These are phyloP conservation scores for Clarias magur DNA, from an alignment of 2,113 vertebrate species.

Conservation along the genomic window DNA sequence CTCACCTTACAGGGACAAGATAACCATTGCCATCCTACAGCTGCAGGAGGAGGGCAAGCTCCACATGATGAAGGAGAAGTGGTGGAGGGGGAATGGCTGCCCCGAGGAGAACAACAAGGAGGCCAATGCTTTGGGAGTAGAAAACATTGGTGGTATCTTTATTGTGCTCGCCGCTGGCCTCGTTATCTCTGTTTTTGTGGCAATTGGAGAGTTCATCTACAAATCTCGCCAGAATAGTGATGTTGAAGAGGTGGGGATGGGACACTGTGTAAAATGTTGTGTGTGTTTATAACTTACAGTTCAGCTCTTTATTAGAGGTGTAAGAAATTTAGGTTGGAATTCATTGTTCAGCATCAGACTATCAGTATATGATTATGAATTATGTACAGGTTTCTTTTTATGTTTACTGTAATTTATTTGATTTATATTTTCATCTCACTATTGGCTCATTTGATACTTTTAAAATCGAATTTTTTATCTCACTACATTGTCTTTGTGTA, in stretches of 20 bases:
- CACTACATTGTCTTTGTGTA: background rate
- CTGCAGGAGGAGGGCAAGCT: constrained; percentile 96
- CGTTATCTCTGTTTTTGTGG: constrained; percentile 93
- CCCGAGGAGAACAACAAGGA: constrained; percentile 95
- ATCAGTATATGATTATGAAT: background rate
- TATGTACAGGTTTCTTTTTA: background rate
- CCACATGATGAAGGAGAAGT: constrained; percentile 99
- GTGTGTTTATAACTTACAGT: background rate
- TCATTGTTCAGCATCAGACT: constrained; percentile 10
- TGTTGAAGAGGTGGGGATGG: constrained; percentile 83
- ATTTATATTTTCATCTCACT: background rate
- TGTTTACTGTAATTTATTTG: background rate
- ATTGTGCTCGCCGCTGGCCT: constrained; percentile 94
- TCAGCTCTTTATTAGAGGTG: background rate
- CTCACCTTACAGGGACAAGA: constrained; percentile 93
- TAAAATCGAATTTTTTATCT: background rate
- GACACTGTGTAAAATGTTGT: background rate
- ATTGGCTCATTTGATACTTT: background rate
- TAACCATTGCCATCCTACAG: constrained; percentile 96
- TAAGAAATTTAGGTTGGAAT: background rate
- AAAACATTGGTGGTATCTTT: constrained; percentile 98
- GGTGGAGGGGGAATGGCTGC: constrained; percentile 96
- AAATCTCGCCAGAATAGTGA: constrained; percentile 90
- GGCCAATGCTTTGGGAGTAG: constrained; percentile 91
- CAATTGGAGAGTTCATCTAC: constrained; percentile 95